These are phyloP conservation scores for Laterallus jamaicensis DNA, from an alignment of 2,113 vertebrate genomes.

Conservation along the genomic window DNA sequence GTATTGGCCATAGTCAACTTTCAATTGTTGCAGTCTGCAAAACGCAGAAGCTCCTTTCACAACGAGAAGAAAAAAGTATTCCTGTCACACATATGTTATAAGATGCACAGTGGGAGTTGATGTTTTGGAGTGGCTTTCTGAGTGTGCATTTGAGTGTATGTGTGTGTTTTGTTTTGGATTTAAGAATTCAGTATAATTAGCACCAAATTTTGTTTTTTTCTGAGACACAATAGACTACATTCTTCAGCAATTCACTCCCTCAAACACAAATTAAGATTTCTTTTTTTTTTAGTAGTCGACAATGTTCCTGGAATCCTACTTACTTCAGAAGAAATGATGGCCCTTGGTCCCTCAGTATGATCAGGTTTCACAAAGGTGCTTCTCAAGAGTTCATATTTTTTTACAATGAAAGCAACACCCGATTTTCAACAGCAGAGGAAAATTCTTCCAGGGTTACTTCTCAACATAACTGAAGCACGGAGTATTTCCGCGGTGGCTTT, in stretches of 20 bases:
- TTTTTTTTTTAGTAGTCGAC: constrained; percentile 8
- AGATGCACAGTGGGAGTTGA: neutral
- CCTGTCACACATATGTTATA: neutral
- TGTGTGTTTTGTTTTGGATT: neutral
- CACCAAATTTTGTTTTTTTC: neutral
- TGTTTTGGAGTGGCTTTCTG: neutral
- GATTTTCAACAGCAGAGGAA: neutral
- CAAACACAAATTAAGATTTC: neutral
- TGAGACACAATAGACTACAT: neutral
- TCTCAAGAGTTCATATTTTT: neutral
- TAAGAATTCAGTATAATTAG: neutral
- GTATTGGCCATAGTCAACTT: neutral
- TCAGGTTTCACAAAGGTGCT: neutral
- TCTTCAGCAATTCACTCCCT: neutral
- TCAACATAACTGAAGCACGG: neutral
- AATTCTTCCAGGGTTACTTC: neutral
- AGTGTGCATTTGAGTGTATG: too few species aligned
- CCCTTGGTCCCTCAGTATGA: neutral
- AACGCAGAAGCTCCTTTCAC: neutral
- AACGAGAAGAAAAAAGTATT: neutral
- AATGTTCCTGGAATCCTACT: neutral
- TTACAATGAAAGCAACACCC: neutral
- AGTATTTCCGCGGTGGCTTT: constrained; percentile 5
- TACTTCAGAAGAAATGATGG: constrained; percentile 8
- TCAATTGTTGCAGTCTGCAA: neutral